These are phyloP conservation scores for Lamprologus callipterus DNA, from an alignment of 2,113 vertebrate genomes.

Conservation along the genomic window DNA sequence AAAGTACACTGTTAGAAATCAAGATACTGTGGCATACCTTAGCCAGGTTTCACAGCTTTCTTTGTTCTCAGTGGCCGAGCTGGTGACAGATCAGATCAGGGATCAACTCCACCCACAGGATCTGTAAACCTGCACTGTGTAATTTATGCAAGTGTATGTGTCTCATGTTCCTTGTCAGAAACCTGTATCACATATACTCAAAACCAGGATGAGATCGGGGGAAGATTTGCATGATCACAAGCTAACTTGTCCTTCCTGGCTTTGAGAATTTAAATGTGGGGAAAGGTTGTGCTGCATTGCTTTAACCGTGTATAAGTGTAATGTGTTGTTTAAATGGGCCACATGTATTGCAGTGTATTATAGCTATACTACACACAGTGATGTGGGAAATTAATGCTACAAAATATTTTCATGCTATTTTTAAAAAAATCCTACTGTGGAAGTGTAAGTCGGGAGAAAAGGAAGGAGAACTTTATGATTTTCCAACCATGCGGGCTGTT, in stretches of 20 bases:
- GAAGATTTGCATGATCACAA: neutral
- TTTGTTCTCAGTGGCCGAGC: neutral
- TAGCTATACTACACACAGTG: neutral
- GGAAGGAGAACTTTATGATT: neutral
- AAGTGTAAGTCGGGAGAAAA: neutral
- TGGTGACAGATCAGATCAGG: neutral
- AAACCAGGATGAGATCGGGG: neutral
- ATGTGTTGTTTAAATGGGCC: neutral
- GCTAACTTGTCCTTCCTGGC: neutral
- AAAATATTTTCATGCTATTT: neutral
- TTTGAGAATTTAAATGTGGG: neutral
- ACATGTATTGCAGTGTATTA: neutral
- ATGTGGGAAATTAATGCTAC: neutral
- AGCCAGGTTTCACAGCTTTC: neutral
- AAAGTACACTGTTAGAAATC: neutral
- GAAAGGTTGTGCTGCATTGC: neutral
- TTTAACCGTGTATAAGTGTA: neutral
- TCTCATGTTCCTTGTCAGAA: neutral
- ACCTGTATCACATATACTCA: neutral
- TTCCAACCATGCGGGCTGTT: neutral
- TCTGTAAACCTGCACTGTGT: neutral
- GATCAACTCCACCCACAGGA: neutral
- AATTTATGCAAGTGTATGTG: neutral
- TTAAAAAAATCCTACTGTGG: fast-evolving
- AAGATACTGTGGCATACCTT: neutral